Evolutionary conservation across 2,888 invertebrate genomes (phyloP), one percentile per base, ranked within the genome.

Genomic region (Ceriagrion tenellum): DNA sequence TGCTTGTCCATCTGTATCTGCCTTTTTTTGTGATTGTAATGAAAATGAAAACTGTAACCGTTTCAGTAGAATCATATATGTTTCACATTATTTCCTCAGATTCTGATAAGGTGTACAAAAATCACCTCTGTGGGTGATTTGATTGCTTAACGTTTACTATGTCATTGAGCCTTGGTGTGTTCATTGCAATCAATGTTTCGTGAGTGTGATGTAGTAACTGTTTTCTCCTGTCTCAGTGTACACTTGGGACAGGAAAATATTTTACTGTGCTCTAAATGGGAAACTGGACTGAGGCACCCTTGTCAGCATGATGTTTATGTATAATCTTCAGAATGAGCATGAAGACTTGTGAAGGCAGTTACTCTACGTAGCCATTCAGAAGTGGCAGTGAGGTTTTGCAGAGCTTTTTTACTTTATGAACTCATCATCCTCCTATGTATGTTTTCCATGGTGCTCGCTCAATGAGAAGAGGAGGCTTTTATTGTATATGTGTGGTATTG

Each of bases 321-420:
- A 26, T 59, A 93, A 47, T 93, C n/a, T 10, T 69, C 26, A 12
- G 69, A 93, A 93, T 69, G 69, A 93, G 89, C 55, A 55, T 89
- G 89, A 47, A 55, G 89, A 89, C 47, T 40, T 47, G 93, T 89
- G 69, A 93, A 69, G 93, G 93, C 93, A 93, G 93, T 93, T 93
- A 93, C n/a, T 12, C 81, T 16, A 93, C 40, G 26, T 26, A 69
- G 47, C 63, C 69, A 63, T 69, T 63, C 63, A 69, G 4, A 40
- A 74, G 69, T 93, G 93, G 59, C 40, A 74, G 30, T 10, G 69
- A 93, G 47, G 74, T 69, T 93, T 69, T 93, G 69, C n/a, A n/a
- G 89, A 89, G 89, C 89, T 89, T 89, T 93, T 81, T 81, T 93
- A 69, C 69, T 93, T 93, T 93, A 63, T 8, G 16, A 93, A 63